Conservation (phyloP, 2,888 invertebrate species). For the Epiperipatus broadwayi region DNA sequence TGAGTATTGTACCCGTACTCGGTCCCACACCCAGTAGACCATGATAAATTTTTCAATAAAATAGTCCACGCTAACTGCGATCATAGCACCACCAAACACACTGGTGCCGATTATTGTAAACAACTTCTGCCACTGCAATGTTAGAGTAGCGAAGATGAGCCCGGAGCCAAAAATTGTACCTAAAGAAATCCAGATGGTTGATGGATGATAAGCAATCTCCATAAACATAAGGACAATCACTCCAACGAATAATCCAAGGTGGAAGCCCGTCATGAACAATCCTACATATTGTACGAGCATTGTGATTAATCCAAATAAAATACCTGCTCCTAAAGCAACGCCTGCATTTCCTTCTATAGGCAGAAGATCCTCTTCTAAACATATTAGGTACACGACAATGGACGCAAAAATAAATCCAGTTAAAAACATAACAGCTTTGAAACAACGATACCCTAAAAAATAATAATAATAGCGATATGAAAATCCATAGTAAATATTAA, state of each 20-base stretch:
- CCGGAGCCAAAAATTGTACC: constrained; percentile 46
- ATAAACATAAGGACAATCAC: constrained; percentile 24
- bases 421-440: constrained; percentile 68
- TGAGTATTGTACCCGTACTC: constrained; percentile 34
- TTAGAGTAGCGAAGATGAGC: constrained; percentile 47
- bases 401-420: constrained; percentile 70
- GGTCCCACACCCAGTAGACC: constrained; percentile 46
- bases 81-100: constrained; percentile 52
- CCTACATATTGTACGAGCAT: constrained; percentile 64
- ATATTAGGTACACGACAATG: constrained; percentile 56
- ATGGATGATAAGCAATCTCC: constrained; percentile 28
- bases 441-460: constrained; percentile 58
- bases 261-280: constrained; percentile 58
- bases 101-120: constrained; percentile 52
- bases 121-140: constrained; percentile 53
- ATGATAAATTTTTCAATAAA: constrained; percentile 49
- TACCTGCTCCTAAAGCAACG: constrained; percentile 49
- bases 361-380: constrained; percentile 56
- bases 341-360: constrained; percentile 52
- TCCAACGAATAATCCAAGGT: constrained; percentile 41
- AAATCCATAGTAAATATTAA: too few species aligned
- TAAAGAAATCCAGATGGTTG: constrained; percentile 48
- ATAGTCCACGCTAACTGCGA: constrained; percentile 50
- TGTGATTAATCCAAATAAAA: constrained; percentile 55
- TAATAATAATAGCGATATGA: constrained; percentile 12